These are phyloP conservation scores for Poecilobothrus nobilitatus DNA, from an alignment of 2,888 invertebrate species.

Conservation along the genomic window DNA sequence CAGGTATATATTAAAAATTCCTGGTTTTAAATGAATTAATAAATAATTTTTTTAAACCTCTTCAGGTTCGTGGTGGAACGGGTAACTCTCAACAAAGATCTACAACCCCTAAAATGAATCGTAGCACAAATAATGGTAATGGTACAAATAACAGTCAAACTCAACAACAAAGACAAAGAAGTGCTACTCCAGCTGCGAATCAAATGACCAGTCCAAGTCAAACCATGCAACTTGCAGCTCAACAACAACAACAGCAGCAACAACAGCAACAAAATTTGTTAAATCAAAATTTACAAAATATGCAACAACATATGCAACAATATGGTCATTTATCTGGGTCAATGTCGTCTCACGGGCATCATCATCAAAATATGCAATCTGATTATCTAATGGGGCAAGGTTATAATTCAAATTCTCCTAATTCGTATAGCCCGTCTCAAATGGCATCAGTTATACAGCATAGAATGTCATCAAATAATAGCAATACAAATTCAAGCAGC, in stretches of 20 bases:
- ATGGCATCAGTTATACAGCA: conserved; percentile 61
- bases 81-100: conserved; percentile 34
- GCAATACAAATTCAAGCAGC: conserved; percentile 13
- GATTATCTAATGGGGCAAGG: conserved; percentile 48
- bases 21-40: conserved; percentile 5
- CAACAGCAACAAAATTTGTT: conserved; percentile 32
- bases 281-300: conserved; percentile 27
- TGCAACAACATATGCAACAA: conserved; percentile 39
- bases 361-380: conserved; percentile 42
- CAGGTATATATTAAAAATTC: conserved; percentile 29
- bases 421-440: conserved; percentile 57
- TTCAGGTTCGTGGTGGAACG: conserved; percentile 16
- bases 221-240: conserved; percentile 27
- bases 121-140: conserved; percentile 24
- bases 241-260: conserved; percentile 29
- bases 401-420: conserved; percentile 40
- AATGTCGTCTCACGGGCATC: conserved; percentile 31
- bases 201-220: conserved; percentile 34
- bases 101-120: conserved; percentile 39
- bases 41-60: background rate
- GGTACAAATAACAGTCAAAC: conserved; percentile 26
- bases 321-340: conserved; percentile 30
- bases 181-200: conserved; percentile 43
- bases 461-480: conserved; percentile 44
- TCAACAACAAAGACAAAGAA: conserved; percentile 35